phyloP scores from a whole-genome alignment of 2,888 invertebrate species.

The Agrotis puta region DNA sequence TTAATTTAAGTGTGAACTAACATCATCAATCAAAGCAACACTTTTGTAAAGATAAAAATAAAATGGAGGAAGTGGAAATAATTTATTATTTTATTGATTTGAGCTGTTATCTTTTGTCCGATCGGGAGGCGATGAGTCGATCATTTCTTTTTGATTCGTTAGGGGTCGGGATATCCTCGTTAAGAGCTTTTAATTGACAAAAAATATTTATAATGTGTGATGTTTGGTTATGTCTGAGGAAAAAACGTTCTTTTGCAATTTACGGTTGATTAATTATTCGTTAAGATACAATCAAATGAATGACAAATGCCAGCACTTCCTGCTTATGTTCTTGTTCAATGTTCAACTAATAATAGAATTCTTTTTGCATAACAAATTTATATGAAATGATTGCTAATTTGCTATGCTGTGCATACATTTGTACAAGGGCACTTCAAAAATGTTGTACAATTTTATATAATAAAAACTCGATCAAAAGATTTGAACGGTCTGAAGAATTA shows the following conservation, averaged over 20 bases:
- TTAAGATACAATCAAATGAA: conserved; percentile 48
- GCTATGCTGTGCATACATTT: conserved; percentile 47
- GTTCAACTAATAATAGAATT: conserved; percentile 13
- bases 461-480: conserved; percentile 71
- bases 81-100: conserved; percentile 90
- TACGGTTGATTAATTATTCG: conserved; percentile 48
- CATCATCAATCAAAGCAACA: conserved; percentile 89
- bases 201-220: conserved; percentile 55
- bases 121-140: conserved; percentile 82
- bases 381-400: conserved; percentile 40
- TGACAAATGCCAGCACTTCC: conserved; percentile 49
- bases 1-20: conserved; percentile 67
- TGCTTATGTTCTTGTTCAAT: conserved; percentile 28
- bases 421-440: conserved; percentile 46
- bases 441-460: conserved; percentile 50
- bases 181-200: conserved; percentile 72
- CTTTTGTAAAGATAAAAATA: conserved; percentile 84
- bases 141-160: conserved; percentile 81
- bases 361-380: conserved; percentile 18
- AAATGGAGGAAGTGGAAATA: conserved; percentile 85
- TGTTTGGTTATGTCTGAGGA: conserved; percentile 40
- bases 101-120: conserved; percentile 86
- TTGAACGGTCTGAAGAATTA: conserved; percentile 79
- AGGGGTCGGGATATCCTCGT: conserved; percentile 73
- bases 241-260: conserved; percentile 50